Percentiles rank a stretch among this genome's conserved stretches.
phyloP scores from a whole-genome alignment of 2,797 vertebrate species.

The Astyanax mexicanus region DNA sequence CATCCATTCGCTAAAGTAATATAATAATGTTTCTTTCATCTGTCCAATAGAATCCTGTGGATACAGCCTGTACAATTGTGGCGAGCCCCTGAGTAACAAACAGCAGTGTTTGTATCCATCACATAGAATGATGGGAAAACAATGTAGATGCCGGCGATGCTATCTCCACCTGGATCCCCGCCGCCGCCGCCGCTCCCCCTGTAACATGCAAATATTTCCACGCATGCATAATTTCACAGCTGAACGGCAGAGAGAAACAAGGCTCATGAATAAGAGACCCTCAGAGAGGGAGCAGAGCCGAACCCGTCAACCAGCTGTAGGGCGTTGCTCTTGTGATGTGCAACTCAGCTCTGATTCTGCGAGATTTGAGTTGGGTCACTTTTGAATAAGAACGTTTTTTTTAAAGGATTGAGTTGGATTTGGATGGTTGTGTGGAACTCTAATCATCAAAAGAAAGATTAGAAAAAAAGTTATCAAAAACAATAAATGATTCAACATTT shows the following conservation, averaged over 20 bases:
- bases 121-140: background rate
- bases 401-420: no score
- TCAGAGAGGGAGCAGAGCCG: background rate
- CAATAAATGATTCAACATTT: no score
- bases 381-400: no score
- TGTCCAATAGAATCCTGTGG: background rate
- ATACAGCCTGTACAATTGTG: background rate
- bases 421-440: no score
- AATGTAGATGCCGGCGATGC: background rate
- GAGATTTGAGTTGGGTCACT: no score
- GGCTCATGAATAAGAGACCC: conserved; percentile 2
- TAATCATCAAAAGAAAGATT: no score
- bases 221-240: conserved; percentile 12
- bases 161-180: background rate
- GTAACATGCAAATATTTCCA: conserved; percentile 18
- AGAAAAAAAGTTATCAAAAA: no score
- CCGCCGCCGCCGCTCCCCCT: background rate
- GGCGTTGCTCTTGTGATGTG: background rate
- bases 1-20: no score
- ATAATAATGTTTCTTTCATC: background rate
- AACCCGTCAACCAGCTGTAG: background rate
- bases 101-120: conserved; percentile 9
- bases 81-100: background rate
- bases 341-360: no score
- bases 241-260: no score